Conservation (phyloP, 2,888 invertebrate genomes). For the Xanthorhoe designata region DNA sequence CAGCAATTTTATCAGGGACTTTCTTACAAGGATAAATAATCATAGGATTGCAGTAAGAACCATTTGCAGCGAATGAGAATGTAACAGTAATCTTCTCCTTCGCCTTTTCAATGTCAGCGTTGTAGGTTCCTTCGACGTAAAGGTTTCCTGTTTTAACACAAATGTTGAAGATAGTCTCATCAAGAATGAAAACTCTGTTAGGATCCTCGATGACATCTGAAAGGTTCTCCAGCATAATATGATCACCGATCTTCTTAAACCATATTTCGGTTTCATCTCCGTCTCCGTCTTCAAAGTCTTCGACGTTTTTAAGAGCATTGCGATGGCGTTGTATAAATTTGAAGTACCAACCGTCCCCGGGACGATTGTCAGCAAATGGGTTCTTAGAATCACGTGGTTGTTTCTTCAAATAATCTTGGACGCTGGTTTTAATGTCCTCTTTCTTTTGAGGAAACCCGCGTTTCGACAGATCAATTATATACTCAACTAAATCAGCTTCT, state of each 20-base stretch:
- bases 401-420: conserved; percentile 14
- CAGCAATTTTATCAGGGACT: conserved; percentile 20
- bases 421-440: conserved; percentile 25
- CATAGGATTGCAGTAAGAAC: conserved; percentile 21
- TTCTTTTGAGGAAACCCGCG: conserved; percentile 27
- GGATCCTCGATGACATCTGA: conserved; percentile 19
- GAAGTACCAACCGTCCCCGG: conserved; percentile 22
- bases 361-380: conserved; percentile 15
- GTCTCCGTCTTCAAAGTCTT: conserved; percentile 5
- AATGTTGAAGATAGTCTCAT: conserved; percentile 20
- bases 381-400: conserved; percentile 3
- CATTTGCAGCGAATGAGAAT: conserved; percentile 22
- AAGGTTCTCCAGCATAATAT: conserved; percentile 13
- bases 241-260: conserved; percentile 20
- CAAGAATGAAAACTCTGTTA: conserved; percentile 20
- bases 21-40: conserved; percentile 23
- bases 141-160: conserved; percentile 8
- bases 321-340: conserved; percentile 24
- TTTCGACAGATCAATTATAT: conserved; percentile 21
- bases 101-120: background rate
- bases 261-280: conserved; percentile 8
- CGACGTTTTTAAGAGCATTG: conserved; percentile 1
- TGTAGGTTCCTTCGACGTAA: background rate
- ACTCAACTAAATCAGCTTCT: conserved; percentile 29
- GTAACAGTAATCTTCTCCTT: conserved; percentile 17